Evolutionary conservation across 2,113 vertebrate species (phyloP).

Genomic region (Aviceda subcristata): DNA sequence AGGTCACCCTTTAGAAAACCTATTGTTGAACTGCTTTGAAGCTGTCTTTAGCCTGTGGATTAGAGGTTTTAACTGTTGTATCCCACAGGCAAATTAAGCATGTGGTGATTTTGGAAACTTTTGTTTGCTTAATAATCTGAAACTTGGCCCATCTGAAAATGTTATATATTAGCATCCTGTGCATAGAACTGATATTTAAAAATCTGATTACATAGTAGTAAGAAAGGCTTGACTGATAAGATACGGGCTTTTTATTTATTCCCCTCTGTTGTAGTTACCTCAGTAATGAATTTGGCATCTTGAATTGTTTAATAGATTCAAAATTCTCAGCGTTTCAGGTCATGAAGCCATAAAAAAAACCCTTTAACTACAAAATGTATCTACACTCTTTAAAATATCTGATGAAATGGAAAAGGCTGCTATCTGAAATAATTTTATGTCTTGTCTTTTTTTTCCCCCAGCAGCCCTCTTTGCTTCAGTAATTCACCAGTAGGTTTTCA

Average conservation of each 20-base stretch:
- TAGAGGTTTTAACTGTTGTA: slow-evolving; percentile 15
- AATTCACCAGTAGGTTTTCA: slow-evolving; percentile 82
- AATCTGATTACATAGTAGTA: not conserved
- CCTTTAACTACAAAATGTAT: not conserved
- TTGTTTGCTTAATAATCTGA: slow-evolving; percentile 51
- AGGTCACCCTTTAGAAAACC: slow-evolving; percentile 72
- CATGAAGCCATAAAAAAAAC: not conserved
- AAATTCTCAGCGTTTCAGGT: not conserved
- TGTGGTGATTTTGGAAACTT: not conserved
- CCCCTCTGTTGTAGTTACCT: not conserved
- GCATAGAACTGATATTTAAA: not conserved
- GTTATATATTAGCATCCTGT: slow-evolving; percentile 25
- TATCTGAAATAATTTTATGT: not conserved
- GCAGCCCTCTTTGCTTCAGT: slow-evolving; percentile 67
- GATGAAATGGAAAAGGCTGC: not conserved
- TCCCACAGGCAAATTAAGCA: not conserved
- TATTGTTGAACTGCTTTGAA: slow-evolving; percentile 80
- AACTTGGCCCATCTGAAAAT: slow-evolving; percentile 60
- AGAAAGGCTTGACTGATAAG: slow-evolving; percentile 11
- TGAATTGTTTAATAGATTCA: slow-evolving; percentile 20
- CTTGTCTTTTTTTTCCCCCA: not conserved
- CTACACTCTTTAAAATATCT: not conserved
- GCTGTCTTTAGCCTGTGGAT: slow-evolving; percentile 49
- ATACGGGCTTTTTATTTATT: not conserved
- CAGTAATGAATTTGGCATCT: slow-evolving; percentile 29